phyloP scores from a whole-genome alignment of 2,113 vertebrate genomes.

The Mormoops blainvillei region DNA sequence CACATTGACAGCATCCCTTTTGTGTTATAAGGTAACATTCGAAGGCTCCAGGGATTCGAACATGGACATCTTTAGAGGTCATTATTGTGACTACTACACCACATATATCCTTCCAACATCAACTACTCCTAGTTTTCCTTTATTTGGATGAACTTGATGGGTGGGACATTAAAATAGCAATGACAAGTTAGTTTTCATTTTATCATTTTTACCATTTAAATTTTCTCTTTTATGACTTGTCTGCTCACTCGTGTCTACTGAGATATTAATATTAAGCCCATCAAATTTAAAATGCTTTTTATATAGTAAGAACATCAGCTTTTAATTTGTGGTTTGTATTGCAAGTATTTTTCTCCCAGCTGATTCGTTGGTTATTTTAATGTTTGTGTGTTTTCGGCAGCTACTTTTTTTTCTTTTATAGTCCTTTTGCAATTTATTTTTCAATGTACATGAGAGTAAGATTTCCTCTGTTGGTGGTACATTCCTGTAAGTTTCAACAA shows the following conservation, averaged over 20 bases:
- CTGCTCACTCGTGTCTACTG: neutral
- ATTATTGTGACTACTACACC: neutral
- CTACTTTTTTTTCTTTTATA: neutral
- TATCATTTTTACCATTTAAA: neutral
- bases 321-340: neutral
- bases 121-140: neutral
- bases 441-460: neutral
- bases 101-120: neutral
- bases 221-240: neutral
- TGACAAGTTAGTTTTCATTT: neutral
- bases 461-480: neutral
- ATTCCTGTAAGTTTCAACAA: constrained; percentile 10
- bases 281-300: neutral
- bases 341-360: neutral
- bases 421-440: neutral
- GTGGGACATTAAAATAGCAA: neutral
- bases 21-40: neutral
- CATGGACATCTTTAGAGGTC: neutral
- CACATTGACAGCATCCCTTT: neutral
- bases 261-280: neutral
- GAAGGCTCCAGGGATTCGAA: neutral
- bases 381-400: neutral
- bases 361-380: constrained; percentile 6
- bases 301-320: neutral
- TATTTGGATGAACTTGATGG: neutral